phyloP scores from a whole-genome alignment of 2,888 invertebrate species.

The Cacoxenus indagator region DNA sequence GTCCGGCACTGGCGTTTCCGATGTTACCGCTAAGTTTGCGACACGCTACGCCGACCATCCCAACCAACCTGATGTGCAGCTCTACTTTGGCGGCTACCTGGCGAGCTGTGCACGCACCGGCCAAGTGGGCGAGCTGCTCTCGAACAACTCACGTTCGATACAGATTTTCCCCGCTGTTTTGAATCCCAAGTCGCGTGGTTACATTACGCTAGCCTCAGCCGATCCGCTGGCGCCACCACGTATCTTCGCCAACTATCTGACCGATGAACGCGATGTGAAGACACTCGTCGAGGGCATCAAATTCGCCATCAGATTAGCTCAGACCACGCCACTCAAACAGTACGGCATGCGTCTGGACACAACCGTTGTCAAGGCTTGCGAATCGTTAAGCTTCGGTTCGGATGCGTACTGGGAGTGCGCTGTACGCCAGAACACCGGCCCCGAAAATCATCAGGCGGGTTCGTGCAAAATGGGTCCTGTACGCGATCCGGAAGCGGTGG shows the following conservation, averaged over 20 bases:
- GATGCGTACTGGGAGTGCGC: constrained; percentile 86
- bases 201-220: constrained; percentile 78
- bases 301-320: constrained; percentile 79
- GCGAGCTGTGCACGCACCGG: constrained; percentile 89
- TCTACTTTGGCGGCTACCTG: constrained; percentile 88
- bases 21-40: constrained; percentile 87
- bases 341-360: constrained; percentile 84
- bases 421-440: constrained; percentile 78
- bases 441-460: constrained; percentile 87
- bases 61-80: constrained; percentile 86
- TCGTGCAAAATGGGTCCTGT: constrained; percentile 86
- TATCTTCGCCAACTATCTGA: constrained; percentile 84
- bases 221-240: constrained; percentile 87
- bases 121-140: constrained; percentile 84
- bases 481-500: constrained; percentile 80
- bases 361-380: constrained; percentile 82
- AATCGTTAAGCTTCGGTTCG: constrained; percentile 78
- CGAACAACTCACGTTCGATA: constrained; percentile 78
- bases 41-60: constrained; percentile 82
- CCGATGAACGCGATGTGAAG: constrained; percentile 78
- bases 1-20: constrained; percentile 90
- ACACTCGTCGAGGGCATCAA: constrained; percentile 87
- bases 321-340: constrained; percentile 77
- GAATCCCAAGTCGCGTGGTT: constrained; percentile 89
- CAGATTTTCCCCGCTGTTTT: constrained; percentile 85